Evolutionary conservation across 2,888 invertebrate genomes (phyloP), one percentile per base, ranked within the genome.

Genomic region (Osmoderma eremita): DNA sequence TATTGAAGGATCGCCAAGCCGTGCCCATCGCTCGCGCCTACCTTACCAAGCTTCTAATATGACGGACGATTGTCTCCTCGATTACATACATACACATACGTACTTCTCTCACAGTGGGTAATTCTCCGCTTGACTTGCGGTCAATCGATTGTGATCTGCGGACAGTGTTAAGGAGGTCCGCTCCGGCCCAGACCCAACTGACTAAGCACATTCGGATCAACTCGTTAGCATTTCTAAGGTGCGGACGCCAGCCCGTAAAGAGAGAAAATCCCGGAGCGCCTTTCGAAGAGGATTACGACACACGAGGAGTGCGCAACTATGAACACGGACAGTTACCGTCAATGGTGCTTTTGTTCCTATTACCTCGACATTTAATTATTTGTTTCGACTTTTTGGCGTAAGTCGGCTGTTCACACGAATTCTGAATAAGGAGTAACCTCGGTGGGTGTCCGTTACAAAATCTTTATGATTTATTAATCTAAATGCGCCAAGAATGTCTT

Each of bases 191-290:
- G 42, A 67, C 45, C 65, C 49, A 56, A 65, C 70, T 71, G 76
- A 77, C 75, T 72, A 72, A 71, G 75, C 76, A 74, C 68, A 75
- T 75, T 76, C 74, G 71, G 5, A 72, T 13, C 10, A 36, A 49
- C 75, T 75, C 72, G 74, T 75, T 77, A 74, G 73, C 73, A 75
- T 77, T 42, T 73, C 73, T 74, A 75, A 76, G 77, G 77, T 75
- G 77, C 74, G 77, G 76, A 75, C 73, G 74, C 68, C 70, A 53
- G 54, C 63, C 63, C 30, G 48, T 18, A 65, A 65, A 53, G 15
- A 58, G 24, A 58, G n/a, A 22, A 41, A 24, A 15, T 24, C 22
- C 20, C n/a, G 17, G 12, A 24, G 15, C 4, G 24, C 13, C 13
- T 36, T 36, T 22, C 22, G 30, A 30, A 30, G 30, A n/a, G 45